Percentiles rank a stretch among this genome's conserved stretches.
Conservation (phyloP, 2,888 invertebrate species). For the Craniophora ligustri region DNA sequence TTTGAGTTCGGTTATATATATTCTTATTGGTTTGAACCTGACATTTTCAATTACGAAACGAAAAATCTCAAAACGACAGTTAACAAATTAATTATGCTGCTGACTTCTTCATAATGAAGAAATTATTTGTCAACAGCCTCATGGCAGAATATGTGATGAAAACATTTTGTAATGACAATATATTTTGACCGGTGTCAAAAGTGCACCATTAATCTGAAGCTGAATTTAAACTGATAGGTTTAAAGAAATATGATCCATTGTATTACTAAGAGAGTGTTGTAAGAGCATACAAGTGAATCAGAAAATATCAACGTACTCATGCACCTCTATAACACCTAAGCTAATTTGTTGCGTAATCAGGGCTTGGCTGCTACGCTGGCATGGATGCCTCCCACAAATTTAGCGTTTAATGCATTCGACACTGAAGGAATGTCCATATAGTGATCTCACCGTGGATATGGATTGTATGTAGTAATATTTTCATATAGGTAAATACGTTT, state of each 20-base stretch:
- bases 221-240: conserved; percentile 17
- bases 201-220: background rate
- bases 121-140: conserved; percentile 1
- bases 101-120: background rate
- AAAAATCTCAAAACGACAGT: conserved; percentile 1
- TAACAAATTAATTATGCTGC: conserved; percentile 5
- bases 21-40: conserved; percentile 14
- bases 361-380: conserved; percentile 67
- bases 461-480: too few relatives aligned
- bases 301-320: conserved; percentile 59
- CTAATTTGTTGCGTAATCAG: conserved; percentile 71
- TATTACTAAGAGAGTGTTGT: conserved; percentile 45
- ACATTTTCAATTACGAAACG: conserved; percentile 15
- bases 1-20: background rate
- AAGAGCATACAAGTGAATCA: conserved; percentile 59
- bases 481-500: conserved; percentile 10
- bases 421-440: conserved; percentile 64
- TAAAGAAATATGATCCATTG: conserved; percentile 17
- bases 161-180: too few relatives aligned
- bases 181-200: too few relatives aligned
- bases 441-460: conserved; percentile 49
- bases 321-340: conserved; percentile 59
- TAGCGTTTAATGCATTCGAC: conserved; percentile 68
- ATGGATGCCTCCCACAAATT: conserved; percentile 69
- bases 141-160: too few relatives aligned